A percentile compares a stretch with the other conserved stretches of the same genome.
Conservation (phyloP, 2,113 vertebrate genomes). For the Perca fluviatilis region DNA sequence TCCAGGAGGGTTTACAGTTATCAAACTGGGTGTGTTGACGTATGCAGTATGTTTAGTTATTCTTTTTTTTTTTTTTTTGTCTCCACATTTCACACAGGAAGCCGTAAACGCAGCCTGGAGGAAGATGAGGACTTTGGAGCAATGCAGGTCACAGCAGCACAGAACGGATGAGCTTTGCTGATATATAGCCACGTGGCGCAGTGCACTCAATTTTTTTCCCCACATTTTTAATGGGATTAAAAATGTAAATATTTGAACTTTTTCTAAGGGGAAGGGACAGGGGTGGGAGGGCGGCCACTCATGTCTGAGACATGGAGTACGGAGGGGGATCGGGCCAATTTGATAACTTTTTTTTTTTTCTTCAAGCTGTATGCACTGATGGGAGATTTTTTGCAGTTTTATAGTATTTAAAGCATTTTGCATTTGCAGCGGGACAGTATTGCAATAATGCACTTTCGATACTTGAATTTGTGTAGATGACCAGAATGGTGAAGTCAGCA, state of each 20-base stretch:
- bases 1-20: background rate
- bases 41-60: background rate
- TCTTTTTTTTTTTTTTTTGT: background rate
- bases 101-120: conserved; percentile 93
- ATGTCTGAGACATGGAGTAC: conserved; percentile 77
- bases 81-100: conserved; percentile 82
- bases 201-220: conserved; percentile 70
- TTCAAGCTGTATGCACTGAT: conserved; percentile 83
- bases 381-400: conserved; percentile 92
- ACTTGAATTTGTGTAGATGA: conserved; percentile 94
- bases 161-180: conserved; percentile 88
- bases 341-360: conserved; percentile 66
- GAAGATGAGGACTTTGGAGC: conserved; percentile 95
- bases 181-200: conserved; percentile 63
- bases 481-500: conserved; percentile 78
- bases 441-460: conserved; percentile 99
- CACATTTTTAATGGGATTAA: conserved; percentile 87
- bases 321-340: conserved; percentile 53
- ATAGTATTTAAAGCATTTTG: conserved; percentile 98
- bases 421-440: conserved; percentile 99
- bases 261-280: conserved; percentile 69
- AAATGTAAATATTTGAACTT: conserved; percentile 86
- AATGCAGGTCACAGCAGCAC: conserved; percentile 94
- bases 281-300: conserved; percentile 53
- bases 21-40: background rate